phyloP scores from a whole-genome alignment of 2,797 vertebrate species.

The Sebastes reedi region DNA sequence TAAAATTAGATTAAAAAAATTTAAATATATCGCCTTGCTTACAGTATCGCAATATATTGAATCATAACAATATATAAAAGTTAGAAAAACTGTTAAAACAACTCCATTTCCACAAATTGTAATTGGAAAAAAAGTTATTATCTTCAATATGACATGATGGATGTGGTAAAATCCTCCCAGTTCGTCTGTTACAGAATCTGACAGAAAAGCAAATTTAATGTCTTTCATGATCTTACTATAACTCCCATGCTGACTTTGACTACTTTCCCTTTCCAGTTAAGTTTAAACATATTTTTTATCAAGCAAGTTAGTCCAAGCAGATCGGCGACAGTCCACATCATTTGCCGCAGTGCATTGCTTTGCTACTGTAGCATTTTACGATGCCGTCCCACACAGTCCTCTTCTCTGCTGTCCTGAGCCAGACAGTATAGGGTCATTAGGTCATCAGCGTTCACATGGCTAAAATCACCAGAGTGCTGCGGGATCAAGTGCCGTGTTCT shows the following conservation, averaged over 20 bases:
- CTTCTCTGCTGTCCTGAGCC: constrained; percentile 36
- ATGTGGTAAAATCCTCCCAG: background rate
- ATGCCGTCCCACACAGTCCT: constrained; percentile 6
- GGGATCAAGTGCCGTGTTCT: constrained; percentile 63
- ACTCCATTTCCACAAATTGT: no score
- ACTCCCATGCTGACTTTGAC: background rate
- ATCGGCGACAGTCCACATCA: background rate
- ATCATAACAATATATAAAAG: background rate
- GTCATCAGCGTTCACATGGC: constrained; percentile 55
- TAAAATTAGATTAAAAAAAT: no score
- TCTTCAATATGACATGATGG: background rate
- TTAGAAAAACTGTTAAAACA: background rate
- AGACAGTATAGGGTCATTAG: constrained; percentile 40
- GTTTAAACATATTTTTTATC: background rate
- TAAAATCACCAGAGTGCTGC: constrained; percentile 61
- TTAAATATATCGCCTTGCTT: no score
- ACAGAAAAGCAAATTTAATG: background rate
- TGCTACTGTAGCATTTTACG: constrained; percentile 5
- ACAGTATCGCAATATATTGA: no score
- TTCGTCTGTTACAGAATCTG: background rate
- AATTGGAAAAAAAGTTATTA: background rate
- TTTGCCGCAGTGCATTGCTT: background rate
- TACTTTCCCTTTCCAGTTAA: background rate
- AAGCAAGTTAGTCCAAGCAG: background rate
- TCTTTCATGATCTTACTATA: background rate